A percentile compares a stretch with the other conserved stretches of the same genome.
These are phyloP conservation scores for Pherbina coryleti DNA, from an alignment of 2,888 invertebrate species.

Conservation along the genomic window DNA sequence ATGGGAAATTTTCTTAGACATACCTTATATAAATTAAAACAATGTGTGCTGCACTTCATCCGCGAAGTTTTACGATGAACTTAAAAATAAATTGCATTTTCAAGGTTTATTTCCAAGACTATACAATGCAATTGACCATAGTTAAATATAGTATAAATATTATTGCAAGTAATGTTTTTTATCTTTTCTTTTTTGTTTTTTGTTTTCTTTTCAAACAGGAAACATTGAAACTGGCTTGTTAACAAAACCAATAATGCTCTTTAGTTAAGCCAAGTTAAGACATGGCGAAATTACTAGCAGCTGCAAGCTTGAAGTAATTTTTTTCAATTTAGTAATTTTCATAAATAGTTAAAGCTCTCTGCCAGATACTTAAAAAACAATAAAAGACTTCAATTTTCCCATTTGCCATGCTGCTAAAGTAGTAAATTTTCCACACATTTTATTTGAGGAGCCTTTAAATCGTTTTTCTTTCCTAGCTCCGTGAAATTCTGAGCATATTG, in stretches of 20 bases:
- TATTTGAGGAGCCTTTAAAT: background rate
- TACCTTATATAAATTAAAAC: too few species aligned
- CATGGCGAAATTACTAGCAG: too few species aligned
- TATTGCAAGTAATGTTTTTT: too few species aligned
- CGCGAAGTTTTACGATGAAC: too few species aligned
- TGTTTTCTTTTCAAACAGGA: background rate
- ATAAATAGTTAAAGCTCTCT: constrained; percentile 16
- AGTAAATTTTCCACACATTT: constrained; percentile 1
- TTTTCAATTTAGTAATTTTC: constrained; percentile 1
- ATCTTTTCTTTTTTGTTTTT: background rate
- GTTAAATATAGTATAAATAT: too few species aligned
- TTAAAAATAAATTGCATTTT: too few species aligned
- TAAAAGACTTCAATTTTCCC: constrained; percentile 20
- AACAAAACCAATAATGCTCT: constrained; percentile 6
- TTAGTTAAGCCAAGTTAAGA: too few species aligned
- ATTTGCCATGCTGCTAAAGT: constrained; percentile 18
- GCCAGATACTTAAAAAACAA: constrained; percentile 18
- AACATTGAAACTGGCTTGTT: constrained; percentile 2
- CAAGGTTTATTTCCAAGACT: too few species aligned
- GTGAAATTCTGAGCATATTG: background rate
- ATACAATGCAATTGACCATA: too few species aligned
- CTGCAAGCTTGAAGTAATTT: too few species aligned
- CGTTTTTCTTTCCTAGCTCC: background rate
- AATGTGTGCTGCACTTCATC: too few species aligned
- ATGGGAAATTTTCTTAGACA: too few species aligned